A percentile compares a stretch with the other conserved stretches of the same genome.
phyloP scores from a whole-genome alignment of 2,797 vertebrate genomes.

The Coccyzus lansbergi region DNA sequence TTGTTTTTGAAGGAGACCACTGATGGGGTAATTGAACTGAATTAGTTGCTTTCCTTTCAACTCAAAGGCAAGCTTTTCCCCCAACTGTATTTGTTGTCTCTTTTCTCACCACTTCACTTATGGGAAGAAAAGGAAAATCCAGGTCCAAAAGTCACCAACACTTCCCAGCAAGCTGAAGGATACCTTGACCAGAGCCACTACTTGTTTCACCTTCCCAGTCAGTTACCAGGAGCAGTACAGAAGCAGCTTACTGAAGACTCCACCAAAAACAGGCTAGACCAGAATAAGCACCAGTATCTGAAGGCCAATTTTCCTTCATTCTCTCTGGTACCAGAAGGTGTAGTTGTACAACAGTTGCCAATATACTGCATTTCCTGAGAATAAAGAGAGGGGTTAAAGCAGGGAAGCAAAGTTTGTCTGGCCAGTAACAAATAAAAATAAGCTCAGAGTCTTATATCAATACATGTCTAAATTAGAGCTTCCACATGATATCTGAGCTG shows the following conservation, averaged over 20 bases:
- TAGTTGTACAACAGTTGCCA: not conserved
- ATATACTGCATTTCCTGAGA: not conserved
- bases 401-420: not conserved
- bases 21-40: not conserved
- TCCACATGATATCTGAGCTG: slow-evolving; percentile 59
- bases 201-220: not conserved
- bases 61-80: not conserved
- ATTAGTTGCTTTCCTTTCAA: not conserved
- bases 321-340: not conserved
- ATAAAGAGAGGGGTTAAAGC: not conserved
- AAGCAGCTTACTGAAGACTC: not conserved
- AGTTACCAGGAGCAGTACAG: not conserved
- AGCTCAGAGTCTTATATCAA: slow-evolving; percentile 31
- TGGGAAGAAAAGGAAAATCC: not conserved
- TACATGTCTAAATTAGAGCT: slow-evolving; percentile 54
- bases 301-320: not conserved
- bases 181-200: not conserved
- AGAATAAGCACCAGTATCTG: not conserved
- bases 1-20: not conserved
- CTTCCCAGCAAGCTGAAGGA: not conserved
- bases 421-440: not conserved
- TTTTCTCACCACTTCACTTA: not conserved
- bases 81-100: not conserved
- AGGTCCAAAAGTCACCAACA: not conserved
- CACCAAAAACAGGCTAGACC: not conserved